Base-by-base conservation (phyloP, 1,140 invertebrate genomes). In the Ostrea edulis region DNA sequence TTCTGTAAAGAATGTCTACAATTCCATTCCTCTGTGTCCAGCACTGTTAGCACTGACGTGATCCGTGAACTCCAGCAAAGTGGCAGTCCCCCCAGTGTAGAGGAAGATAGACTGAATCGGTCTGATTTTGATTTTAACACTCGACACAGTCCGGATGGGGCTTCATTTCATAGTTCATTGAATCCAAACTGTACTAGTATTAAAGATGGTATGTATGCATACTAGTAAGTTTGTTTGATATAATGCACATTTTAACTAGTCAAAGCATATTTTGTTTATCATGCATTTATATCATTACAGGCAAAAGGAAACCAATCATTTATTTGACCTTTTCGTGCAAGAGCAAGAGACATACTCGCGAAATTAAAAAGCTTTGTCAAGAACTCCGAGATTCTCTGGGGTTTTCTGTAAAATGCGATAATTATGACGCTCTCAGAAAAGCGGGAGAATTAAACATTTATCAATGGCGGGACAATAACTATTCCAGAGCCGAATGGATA, bases 321-420 rank as follows among this genome's bases (percentile, higher is more conserved):
- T 77, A 77, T 77, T 35, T 77, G 68, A 77, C 68, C 7, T 77
- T 77, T 77, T 77, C 68, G 22, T 25, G 25, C 5, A 25, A 77
- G 29, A 77, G 68, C 25, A 77, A 29, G 14, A 77, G 68, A 14
- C 68, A 77, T 35, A 29, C 29, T 8, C 68, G 25, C 29, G 68
- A 77, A 77, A 77, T 77, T 9, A 35, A 14, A 4, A 9, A 29
- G 17, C 14, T 77, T 9, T 77, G 68, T 77, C 4, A 17, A 29
- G 68, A 77, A 35, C 68, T 77, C 12, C 25, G 68, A 12, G 68
- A 77, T 77, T 77, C 12, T 3, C 22, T 77, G 14, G 29, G 29
- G 9, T 29, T 35, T 77, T 77, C 68, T 25, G 68, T 17, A 25
- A 77, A 77, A 35, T 35, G 25, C 12, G 68, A 77, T 35, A 35